A percentile compares a stretch with the other conserved stretches of the same genome.
These are phyloP conservation scores for Chauna torquata DNA, from an alignment of 2,113 vertebrate species.

Conservation along the genomic window DNA sequence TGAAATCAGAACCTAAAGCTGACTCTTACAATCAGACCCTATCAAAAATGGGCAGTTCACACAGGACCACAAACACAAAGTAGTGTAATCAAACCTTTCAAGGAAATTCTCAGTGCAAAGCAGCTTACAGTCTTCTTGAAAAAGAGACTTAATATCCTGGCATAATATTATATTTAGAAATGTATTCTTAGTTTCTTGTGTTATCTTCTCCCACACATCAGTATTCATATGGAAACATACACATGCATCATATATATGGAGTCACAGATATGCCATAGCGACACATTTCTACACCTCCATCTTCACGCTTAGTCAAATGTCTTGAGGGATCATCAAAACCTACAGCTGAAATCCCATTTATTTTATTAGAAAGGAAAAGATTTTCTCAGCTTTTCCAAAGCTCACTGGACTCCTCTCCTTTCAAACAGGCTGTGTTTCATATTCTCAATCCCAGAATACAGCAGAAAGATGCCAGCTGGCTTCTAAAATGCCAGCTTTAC, in stretches of 20 bases:
- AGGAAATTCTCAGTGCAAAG: neutral
- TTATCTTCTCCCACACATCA: neutral
- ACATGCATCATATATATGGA: neutral
- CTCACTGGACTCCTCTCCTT: constrained; percentile 26
- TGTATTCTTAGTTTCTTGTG: neutral
- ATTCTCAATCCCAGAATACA: constrained; percentile 25
- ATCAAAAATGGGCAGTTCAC: neutral
- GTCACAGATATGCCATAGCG: neutral
- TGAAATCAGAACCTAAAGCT: neutral
- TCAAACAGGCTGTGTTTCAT: constrained; percentile 23
- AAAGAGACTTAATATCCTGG: neutral
- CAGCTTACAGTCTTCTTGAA: neutral
- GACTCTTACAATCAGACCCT: neutral
- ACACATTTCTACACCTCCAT: neutral
- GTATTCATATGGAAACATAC: neutral
- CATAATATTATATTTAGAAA: constrained; percentile 15
- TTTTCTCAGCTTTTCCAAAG: constrained; percentile 29
- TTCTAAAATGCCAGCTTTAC: constrained; percentile 52
- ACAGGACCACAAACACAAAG: neutral
- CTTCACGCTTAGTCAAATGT: neutral
- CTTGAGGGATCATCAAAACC: neutral
- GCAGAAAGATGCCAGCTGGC: constrained; percentile 53
- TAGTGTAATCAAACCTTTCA: neutral
- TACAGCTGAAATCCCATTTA: constrained; percentile 20
- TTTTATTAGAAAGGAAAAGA: constrained; percentile 37